Percentiles rank a stretch among this genome's conserved stretches.
These are phyloP conservation scores for Poecile atricapillus DNA, from an alignment of 2,113 vertebrate species.

Conservation along the genomic window DNA sequence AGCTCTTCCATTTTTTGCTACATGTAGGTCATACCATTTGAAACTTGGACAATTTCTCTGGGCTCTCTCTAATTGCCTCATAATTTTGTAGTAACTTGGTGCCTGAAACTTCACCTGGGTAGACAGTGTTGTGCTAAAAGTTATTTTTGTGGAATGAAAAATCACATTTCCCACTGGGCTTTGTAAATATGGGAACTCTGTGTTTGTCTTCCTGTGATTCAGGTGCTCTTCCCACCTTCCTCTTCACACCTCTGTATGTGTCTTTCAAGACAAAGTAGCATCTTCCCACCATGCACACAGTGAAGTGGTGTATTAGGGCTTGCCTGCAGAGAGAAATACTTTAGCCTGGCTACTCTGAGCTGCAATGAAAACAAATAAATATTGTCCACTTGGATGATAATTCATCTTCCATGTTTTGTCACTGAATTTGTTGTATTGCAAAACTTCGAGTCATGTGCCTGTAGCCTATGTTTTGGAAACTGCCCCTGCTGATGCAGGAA, in stretches of 20 bases:
- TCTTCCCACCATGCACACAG: neutral
- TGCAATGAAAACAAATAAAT: neutral
- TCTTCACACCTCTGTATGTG: neutral
- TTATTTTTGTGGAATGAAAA: neutral
- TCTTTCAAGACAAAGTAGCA: neutral
- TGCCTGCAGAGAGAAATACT: neutral
- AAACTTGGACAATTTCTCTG: neutral
- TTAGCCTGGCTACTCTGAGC: neutral
- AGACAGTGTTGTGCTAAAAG: neutral
- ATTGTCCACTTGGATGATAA: neutral
- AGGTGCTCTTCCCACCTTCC: neutral
- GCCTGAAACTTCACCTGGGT: neutral
- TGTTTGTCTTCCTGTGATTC: neutral
- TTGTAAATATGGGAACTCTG: neutral
- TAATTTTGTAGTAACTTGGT: neutral
- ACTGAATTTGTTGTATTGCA: neutral
- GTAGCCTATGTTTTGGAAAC: neutral
- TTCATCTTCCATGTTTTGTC: neutral
- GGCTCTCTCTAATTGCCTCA: neutral
- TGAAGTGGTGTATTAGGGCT: neutral
- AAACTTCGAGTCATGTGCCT: neutral
- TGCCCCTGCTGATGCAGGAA: neutral
- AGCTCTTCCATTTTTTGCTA: neutral
- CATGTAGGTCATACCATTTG: neutral
- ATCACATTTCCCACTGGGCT: neutral